phyloP scores from a whole-genome alignment of 1,140 invertebrate species.

The Homalodisca vitripennis region DNA sequence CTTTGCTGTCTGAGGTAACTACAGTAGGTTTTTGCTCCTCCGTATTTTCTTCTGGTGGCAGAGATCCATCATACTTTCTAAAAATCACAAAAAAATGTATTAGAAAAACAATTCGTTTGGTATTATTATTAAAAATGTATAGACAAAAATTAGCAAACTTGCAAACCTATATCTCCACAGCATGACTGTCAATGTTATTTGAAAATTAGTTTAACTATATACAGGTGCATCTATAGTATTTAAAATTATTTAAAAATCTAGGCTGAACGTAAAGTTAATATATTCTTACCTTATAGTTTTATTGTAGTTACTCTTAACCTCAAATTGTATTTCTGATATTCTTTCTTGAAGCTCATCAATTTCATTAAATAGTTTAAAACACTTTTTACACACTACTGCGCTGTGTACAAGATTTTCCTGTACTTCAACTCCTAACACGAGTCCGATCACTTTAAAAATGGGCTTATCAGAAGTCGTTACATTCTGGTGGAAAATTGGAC shows the following conservation, averaged over 20 bases:
- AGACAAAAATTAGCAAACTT: too few relatives aligned
- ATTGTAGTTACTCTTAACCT: slow-evolving; percentile 50
- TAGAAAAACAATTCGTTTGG: too few relatives aligned
- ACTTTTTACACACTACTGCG: slow-evolving; percentile 61
- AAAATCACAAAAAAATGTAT: neutral
- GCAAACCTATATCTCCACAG: too few relatives aligned
- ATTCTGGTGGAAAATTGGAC: slow-evolving; percentile 52
- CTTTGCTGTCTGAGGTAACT: too few relatives aligned
- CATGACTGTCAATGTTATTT: neutral
- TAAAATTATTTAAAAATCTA: neutral
- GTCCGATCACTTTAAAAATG: slow-evolving; percentile 51
- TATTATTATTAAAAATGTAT: neutral
- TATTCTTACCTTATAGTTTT: slow-evolving; percentile 49
- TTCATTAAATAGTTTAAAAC: slow-evolving; percentile 60
- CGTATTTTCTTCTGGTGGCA: neutral
- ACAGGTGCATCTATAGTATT: neutral
- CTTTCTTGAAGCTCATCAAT: slow-evolving; percentile 58
- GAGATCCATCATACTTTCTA: neutral
- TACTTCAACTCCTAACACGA: slow-evolving; percentile 53
- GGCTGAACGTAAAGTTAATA: neutral
- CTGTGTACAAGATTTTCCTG: slow-evolving; percentile 53
- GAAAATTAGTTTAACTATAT: neutral
- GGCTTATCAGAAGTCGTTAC: slow-evolving; percentile 49
- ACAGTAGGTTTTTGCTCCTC: neutral
- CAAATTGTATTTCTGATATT: slow-evolving; percentile 51